Percentiles rank a stretch among this genome's conserved stretches.
phyloP scores from a whole-genome alignment of 2,888 invertebrate species.

The Timema podura region DNA sequence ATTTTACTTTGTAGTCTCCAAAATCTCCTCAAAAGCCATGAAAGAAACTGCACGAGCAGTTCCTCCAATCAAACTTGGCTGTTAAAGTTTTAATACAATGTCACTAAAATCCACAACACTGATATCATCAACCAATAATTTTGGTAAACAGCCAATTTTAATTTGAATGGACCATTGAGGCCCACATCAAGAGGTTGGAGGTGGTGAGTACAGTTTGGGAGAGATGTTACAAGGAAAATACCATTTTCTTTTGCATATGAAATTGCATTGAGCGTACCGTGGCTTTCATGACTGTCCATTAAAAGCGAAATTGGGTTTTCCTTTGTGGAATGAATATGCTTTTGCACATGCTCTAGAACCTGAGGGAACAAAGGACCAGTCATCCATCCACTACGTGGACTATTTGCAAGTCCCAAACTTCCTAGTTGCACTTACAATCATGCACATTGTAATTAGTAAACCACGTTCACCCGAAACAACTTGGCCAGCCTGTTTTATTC shows the following conservation, averaged over 20 bases:
- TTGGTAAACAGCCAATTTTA: not conserved
- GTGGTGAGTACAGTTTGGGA: slow-evolving; percentile 19
- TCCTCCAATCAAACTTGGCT: not conserved
- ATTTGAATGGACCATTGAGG: slow-evolving; percentile 17
- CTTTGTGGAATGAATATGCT: not conserved
- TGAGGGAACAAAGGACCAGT: not conserved
- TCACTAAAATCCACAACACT: not conserved
- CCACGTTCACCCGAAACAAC: not conserved
- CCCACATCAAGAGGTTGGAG: slow-evolving; percentile 19
- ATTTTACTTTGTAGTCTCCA: too few species aligned
- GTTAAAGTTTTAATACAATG: not conserved
- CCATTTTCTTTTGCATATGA: slow-evolving; percentile 6
- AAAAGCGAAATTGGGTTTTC: not conserved
- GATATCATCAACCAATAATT: slow-evolving; percentile 2
- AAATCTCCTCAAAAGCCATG: not conserved
- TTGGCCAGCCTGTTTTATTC: slow-evolving; percentile 13
- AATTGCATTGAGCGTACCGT: slow-evolving; percentile 16
- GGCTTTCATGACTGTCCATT: slow-evolving; percentile 17
- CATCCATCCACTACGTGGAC: slow-evolving; percentile 11
- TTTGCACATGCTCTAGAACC: not conserved
- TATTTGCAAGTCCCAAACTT: not conserved
- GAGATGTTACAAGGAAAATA: not conserved
- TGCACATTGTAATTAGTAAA: not conserved
- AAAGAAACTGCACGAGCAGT: not conserved
- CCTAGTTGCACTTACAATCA: slow-evolving; percentile 5